phyloP scores from a whole-genome alignment of 2,113 vertebrate genomes.

The Emydocephalus ijimae region DNA sequence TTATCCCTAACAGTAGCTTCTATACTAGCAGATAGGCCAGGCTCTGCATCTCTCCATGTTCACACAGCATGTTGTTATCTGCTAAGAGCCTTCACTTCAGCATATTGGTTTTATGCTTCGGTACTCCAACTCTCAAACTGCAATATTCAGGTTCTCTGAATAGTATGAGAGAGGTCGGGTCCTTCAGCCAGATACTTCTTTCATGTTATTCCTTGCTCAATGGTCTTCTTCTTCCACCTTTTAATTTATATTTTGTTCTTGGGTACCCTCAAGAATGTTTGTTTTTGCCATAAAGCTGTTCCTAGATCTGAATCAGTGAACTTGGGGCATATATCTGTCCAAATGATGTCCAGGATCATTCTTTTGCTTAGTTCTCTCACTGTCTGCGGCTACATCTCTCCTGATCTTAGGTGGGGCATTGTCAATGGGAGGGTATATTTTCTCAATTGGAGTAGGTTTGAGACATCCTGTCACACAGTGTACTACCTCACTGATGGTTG shows the following conservation, averaged over 20 bases:
- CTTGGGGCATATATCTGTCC: background rate
- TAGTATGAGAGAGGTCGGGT: background rate
- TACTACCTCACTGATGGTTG: no score
- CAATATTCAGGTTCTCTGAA: background rate
- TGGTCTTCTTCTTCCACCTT: background rate
- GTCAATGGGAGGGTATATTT: no score
- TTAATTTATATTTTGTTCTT: background rate
- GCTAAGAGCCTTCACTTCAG: background rate
- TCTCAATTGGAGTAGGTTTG: no score
- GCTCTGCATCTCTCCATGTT: background rate
- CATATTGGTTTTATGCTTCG: background rate
- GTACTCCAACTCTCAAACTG: background rate
- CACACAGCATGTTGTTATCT: background rate
- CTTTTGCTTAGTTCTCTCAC: no score
- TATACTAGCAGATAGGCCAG: background rate
- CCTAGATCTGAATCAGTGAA: background rate
- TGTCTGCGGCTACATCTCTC: no score
- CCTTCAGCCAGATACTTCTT: background rate
- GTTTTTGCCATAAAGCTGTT: background rate
- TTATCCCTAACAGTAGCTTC: no score
- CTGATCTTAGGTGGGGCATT: no score
- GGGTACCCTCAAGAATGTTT: background rate
- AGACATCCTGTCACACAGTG: no score
- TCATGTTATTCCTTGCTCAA: background rate
- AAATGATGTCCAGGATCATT: no score